Evolutionary conservation across 37 sponge, comb jelly and placozoan species (phyloP).

Genomic region (Eunapius fragilis): DNA sequence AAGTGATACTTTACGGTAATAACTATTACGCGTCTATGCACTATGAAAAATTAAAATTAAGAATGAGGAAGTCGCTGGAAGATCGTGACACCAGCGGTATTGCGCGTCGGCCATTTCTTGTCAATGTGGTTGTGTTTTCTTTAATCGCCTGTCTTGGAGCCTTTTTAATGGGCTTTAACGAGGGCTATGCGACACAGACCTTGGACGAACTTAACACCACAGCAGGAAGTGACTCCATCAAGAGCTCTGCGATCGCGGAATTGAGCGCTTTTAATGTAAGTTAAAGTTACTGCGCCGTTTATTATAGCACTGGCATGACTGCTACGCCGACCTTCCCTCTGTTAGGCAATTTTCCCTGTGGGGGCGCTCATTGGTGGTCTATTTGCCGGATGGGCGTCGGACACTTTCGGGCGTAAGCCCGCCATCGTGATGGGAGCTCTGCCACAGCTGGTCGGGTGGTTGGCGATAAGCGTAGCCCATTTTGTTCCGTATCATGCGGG

Average conservation of each 20-base stretch:
- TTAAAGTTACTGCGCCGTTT: too few relatives aligned
- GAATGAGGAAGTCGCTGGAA: not conserved
- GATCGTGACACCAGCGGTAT: not conserved
- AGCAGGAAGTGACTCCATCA: not conserved
- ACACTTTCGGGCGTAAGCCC: slow-evolving; percentile 47
- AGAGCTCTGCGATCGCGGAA: not conserved
- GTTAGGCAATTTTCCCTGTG: slow-evolving; percentile 37
- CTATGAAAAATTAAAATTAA: too few relatives aligned
- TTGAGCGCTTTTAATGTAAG: not conserved
- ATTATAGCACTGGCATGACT: too few relatives aligned
- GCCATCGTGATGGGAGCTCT: slow-evolving; percentile 40
- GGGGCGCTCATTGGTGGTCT: slow-evolving; percentile 68
- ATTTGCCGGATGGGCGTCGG: slow-evolving; percentile 47
- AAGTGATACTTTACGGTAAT: too few relatives aligned
- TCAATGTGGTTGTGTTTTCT: slow-evolving; percentile 46
- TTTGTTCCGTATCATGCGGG: not conserved
- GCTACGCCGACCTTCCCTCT: not conserved
- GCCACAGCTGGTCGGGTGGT: slow-evolving; percentile 55
- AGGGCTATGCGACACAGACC: slow-evolving; percentile 44
- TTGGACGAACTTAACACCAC: slow-evolving; percentile 23
- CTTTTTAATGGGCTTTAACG: slow-evolving; percentile 27
- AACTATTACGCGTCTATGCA: not conserved
- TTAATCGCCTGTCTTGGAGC: slow-evolving; percentile 47
- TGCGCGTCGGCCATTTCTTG: not conserved
- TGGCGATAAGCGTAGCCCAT: slow-evolving; percentile 16